Base-by-base conservation (phyloP, 1,140 invertebrate genomes). In the Acromyrmex echinatior region DNA sequence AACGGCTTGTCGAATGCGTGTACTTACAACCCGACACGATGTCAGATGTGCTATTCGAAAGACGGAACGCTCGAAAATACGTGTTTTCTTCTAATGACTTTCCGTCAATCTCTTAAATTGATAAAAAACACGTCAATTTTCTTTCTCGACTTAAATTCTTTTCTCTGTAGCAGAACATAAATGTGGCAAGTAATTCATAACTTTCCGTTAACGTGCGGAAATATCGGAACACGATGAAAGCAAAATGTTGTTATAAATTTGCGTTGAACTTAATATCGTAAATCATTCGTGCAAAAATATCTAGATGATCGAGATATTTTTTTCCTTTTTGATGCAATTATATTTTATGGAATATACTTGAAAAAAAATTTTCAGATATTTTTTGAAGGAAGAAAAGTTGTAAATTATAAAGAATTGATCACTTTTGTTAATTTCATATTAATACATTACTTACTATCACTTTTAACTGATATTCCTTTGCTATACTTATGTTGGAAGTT, bases 21-120 rank as follows among this genome's bases (percentile, higher is more conserved):
- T 88, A 79, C 63, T 74, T 89, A 87, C 88, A 87, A 77, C 74
- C 51, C 53, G 63, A 78, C 89, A 62, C 51, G 70, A 66, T 90
- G 90, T 90, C 78, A 58, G 66, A 86, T 76, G 49, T 65, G 81
- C 71, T 88, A 51, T 81, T 60, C 62, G 66, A 82, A 51, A 62
- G 66, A 45, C 60, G 62, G 39, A 58, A 73, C 63, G 35, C n/a
- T 9, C 31, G n/a, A 51, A 51, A 12, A 84, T 45, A 76, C 12
- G 18, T 51, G 45, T 0, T 62, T 53, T 39, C 28, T 25, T 18
- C 14, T 51, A 51, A 62, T n/a, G 31, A 49, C 78, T 74, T 60
- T 74, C 73, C 14, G 60, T 66, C 28, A 58, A 16, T 56, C 12
- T 66, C 25, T 62, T 63, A 45, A 45, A 45, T 45, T 45, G 39